Conservation (phyloP, 2,113 vertebrate genomes). For the Toxostoma redivivum region DNA sequence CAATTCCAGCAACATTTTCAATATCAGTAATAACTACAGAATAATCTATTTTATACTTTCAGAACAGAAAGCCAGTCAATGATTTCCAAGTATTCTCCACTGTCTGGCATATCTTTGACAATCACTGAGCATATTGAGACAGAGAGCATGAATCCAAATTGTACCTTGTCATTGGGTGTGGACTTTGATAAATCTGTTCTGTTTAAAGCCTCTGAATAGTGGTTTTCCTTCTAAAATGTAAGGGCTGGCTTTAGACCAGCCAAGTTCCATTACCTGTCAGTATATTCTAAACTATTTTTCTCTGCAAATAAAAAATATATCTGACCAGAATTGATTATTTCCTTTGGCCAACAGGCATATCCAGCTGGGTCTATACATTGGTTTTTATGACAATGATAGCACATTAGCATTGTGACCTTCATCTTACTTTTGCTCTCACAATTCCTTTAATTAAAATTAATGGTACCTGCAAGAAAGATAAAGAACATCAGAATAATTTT, state of each 20-base stretch:
- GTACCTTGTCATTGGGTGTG: neutral
- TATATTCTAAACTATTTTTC: neutral
- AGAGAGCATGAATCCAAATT: neutral
- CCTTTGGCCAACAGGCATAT: neutral
- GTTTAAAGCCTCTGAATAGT: neutral
- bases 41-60: neutral
- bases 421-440: neutral
- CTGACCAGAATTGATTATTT: neutral
- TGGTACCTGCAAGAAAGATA: neutral
- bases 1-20: neutral
- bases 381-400: neutral
- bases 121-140: neutral
- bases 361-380: neutral
- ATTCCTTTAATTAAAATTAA: conserved; percentile 40
- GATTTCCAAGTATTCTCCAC: neutral
- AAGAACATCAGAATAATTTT: neutral
- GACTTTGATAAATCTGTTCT: conserved; percentile 29
- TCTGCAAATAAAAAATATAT: neutral
- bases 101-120: neutral
- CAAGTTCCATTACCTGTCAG: neutral
- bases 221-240: neutral
- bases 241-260: neutral
- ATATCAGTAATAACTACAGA: neutral
- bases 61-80: neutral
- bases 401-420: neutral